Evolutionary conservation across 1,140 invertebrate species (phyloP), one percentile per base, ranked within the genome.

Genomic region (Phortica variegata): DNA sequence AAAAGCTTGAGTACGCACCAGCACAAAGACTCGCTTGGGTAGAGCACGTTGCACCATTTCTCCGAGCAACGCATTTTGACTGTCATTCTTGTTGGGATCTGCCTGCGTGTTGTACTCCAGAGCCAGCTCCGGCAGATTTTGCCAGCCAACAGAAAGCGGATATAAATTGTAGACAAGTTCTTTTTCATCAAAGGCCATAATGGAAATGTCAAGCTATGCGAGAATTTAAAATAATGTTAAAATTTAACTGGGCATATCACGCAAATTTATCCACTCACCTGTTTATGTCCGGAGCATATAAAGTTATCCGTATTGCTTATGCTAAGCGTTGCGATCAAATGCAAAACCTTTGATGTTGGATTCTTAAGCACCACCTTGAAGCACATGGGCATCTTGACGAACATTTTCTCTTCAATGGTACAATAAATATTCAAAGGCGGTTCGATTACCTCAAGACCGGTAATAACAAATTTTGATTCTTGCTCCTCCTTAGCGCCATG

Each of bases 401-500:
- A 76, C 65, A 76, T 69, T 56, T 72, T 75, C 52, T 76, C 73
- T 43, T 76, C 73, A n/a, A 75, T 72, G 33, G 66, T 61, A 54
- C 74, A 76, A 43, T 76, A 72, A 38, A 76, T 73, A 45, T 76
- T 76, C 7, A 76, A 39, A 6, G 72, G 69, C 16, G 74, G 71
- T 38, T 75, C 73, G 5, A 53, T 56, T 13, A 76, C 70, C 2
- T 72, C 58, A 20, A 76, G 23, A 7, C 73, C 71, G 31, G 49
- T 61, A 19, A 76, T 61, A 9, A 75, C 46, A 56, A 76, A 76
- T 52, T 76, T 76, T 7, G 73, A 73, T 49, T 76, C 74, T 42
- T 76, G 73, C 46, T 73, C 69, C 17, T 72, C 72, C 45, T 66
- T 70, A 26, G 40, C 52, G 10, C 71, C 68, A 2, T 38, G 44